phyloP scores from a whole-genome alignment of 2,797 vertebrate species.

The Cichlasoma orientale region DNA sequence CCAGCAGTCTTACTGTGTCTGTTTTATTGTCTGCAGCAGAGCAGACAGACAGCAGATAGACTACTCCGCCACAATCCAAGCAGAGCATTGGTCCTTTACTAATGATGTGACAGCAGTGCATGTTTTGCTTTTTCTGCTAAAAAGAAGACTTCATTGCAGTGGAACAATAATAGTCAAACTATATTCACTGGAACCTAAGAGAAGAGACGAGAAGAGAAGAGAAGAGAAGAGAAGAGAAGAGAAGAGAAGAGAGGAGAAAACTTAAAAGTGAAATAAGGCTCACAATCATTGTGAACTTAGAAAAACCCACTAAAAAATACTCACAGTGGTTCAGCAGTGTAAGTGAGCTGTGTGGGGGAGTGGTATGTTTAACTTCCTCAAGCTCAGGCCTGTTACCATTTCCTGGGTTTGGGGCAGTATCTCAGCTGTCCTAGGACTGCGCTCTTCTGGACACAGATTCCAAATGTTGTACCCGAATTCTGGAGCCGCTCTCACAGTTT shows the following conservation, averaged over 20 bases:
- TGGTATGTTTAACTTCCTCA: neutral
- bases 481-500: neutral
- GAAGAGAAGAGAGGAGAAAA: neutral
- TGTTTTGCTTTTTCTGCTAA: neutral
- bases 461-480: neutral
- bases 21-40: constrained; percentile 21
- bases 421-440: neutral
- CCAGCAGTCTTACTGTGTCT: neutral
- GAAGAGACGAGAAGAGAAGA: neutral
- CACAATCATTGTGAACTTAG: neutral
- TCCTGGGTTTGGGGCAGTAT: neutral
- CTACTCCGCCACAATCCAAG: constrained; percentile 36
- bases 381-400: accelerated
- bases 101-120: constrained; percentile 3
- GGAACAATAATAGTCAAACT: neutral
- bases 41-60: neutral
- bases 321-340: neutral
- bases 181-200: neutral
- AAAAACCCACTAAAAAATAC: neutral
- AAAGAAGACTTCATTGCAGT: neutral
- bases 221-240: too few species aligned
- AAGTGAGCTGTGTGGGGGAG: neutral
- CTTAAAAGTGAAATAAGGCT: too few species aligned
- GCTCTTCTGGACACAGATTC: neutral
- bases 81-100: constrained; percentile 52